Base-by-base conservation (phyloP, 2,113 vertebrate species). In the Mustelus asterias region DNA sequence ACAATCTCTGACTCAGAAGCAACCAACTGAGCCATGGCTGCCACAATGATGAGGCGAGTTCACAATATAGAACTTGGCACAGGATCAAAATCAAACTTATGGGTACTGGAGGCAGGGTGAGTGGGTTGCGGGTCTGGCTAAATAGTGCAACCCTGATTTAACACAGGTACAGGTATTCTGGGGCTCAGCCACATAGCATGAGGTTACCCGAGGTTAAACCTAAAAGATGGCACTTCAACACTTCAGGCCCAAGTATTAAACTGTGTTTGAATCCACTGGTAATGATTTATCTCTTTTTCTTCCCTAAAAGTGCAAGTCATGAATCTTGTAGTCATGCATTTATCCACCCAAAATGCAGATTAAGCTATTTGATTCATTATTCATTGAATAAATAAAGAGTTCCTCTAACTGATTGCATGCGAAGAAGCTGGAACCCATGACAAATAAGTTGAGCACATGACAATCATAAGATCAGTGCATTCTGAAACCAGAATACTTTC, bases 401-500 rank as follows among this genome's bases (percentile, higher is more conserved):
- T n/a, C 6, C 6, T 37, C n/a, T 93, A 37, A 22, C 89, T 65
- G 33, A 2, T 16, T 41, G 60, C 33, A 8, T 18, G 33, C 33
- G 37, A 65, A 20, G 78, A 80, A 92, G 33, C 22, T 37, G 16
- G 72, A 93, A 65, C 14, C 37, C 58, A 92, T 37, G 33, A 93
- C 18, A 65, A n/a, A n/a, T 3, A 63, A 89, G 41, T 76, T 95
- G 26, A 72, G 44, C 94, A 95, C 44, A 72, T 95, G 94, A 72
- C 69, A 33, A 69, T 95, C 94, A 95, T 24, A 76, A 95, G 94
- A 95, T 48, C 37, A 94, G 20, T 44, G 10, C 69, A 94, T 95
- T 95, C 69, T 54, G 33, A 54, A 72, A 95, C 7, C 41, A 70
- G n/a, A 18, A 72, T 72, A 9, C 9, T 26, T 29, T 89, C n/a